These are phyloP conservation scores for Adrianichthys oophorus DNA, from an alignment of 2,797 vertebrate genomes.

Conservation along the genomic window DNA sequence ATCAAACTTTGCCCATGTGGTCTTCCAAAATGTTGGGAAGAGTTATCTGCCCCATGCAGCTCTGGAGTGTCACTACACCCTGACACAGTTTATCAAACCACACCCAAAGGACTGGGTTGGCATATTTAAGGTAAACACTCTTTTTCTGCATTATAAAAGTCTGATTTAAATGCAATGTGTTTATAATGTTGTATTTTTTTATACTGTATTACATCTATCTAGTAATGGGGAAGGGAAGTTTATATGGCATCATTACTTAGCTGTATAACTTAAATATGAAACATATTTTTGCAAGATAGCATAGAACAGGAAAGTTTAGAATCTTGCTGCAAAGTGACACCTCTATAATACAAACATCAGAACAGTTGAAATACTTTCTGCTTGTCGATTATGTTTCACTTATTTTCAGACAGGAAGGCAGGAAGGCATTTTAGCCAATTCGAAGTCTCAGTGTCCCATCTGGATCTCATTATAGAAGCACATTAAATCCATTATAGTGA, in stretches of 20 bases:
- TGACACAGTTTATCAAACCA: constrained; percentile 94
- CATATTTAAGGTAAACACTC: constrained; percentile 93
- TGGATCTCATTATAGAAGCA: constrained; percentile 54
- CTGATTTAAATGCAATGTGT: neutral
- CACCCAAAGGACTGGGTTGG: constrained; percentile 98
- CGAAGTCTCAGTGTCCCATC: constrained; percentile 41
- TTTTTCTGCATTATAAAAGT: constrained; percentile 2
- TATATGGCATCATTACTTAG: no score
- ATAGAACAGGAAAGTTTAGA: no score
- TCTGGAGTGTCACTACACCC: constrained; percentile 94
- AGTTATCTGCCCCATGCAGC: constrained; percentile 96
- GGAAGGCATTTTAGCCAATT: constrained; percentile 28
- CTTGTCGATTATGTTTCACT: no score
- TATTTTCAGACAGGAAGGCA: constrained; percentile 4
- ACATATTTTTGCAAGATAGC: no score
- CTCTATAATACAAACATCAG: no score
- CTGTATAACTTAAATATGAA: no score
- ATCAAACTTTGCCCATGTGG: constrained; percentile 98
- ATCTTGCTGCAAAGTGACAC: no score
- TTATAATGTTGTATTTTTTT: neutral
- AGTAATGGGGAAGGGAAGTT: no score
- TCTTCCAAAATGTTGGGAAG: constrained; percentile 98
- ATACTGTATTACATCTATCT: neutral
- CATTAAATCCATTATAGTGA: constrained; percentile 46
- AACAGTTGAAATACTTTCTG: no score